phyloP scores from a whole-genome alignment of 1,140 invertebrate genomes.

The Helicorthomorpha holstii region DNA sequence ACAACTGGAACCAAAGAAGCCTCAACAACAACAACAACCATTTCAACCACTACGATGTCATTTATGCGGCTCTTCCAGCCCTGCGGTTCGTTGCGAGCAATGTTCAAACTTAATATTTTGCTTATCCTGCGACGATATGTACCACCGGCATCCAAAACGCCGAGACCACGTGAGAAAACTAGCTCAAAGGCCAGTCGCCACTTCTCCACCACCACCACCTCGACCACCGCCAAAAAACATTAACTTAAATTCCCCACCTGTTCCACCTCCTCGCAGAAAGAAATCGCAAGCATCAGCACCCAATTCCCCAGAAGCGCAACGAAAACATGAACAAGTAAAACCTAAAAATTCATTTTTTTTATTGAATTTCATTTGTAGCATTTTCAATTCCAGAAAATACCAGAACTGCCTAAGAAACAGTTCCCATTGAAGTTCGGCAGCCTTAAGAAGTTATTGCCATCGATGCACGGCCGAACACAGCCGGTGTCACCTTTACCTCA shows the following conservation, averaged over 20 bases:
- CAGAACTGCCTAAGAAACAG: background rate
- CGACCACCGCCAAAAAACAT: conserved; percentile 17
- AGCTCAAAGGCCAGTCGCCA: conserved; percentile 8
- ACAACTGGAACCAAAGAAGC: no score
- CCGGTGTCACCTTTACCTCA: no score
- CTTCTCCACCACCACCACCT: conserved; percentile 2
- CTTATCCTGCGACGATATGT: conserved; percentile 74
- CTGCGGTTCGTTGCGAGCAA: conserved; percentile 55
- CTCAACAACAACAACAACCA: no score
- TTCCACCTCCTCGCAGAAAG: conserved; percentile 59
- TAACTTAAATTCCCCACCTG: conserved; percentile 41
- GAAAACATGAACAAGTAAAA: background rate
- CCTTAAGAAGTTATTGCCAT: background rate
- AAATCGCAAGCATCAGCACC: conserved; percentile 25
- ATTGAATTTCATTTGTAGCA: background rate
- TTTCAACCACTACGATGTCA: no score
- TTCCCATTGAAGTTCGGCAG: background rate
- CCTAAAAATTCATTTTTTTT: background rate
- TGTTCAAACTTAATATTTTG: conserved; percentile 55
- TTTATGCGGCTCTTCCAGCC: conserved; percentile 57
- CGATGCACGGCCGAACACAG: background rate
- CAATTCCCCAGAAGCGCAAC: background rate
- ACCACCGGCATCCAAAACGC: conserved; percentile 76
- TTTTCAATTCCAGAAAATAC: background rate
- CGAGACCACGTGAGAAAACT: conserved; percentile 54